Conservation (phyloP, 2,113 vertebrate species). For the Enhydra lutris region DNA sequence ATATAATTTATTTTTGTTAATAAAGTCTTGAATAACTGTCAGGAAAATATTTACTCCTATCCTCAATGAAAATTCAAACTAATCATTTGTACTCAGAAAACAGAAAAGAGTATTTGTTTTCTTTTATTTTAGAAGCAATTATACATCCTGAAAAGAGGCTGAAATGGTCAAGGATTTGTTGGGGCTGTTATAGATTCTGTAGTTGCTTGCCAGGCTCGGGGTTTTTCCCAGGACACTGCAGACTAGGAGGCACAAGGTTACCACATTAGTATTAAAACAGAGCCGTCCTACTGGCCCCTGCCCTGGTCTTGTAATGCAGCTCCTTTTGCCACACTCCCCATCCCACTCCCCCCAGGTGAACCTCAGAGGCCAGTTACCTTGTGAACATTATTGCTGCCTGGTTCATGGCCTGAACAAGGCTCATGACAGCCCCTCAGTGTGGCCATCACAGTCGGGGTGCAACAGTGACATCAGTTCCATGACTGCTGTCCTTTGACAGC, state of each 20-base stretch:
- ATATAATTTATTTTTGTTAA: neutral
- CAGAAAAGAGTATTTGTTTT: neutral
- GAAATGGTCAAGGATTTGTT: neutral
- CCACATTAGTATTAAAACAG: accelerated
- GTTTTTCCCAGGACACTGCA: neutral
- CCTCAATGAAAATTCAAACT: neutral
- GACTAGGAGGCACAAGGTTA: accelerated
- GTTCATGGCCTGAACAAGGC: neutral
- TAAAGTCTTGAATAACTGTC: neutral
- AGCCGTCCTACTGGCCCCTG: neutral
- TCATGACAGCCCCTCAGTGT: neutral
- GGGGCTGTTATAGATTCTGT: neutral
- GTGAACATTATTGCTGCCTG: neutral
- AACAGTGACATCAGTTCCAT: neutral
- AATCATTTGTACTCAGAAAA: neutral
- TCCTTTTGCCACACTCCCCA: neutral
- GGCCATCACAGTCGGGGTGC: neutral
- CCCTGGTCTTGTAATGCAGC: neutral
- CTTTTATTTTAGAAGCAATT: neutral
- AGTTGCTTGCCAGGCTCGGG: neutral
- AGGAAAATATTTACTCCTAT: neutral
- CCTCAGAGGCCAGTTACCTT: accelerated
- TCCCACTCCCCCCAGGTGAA: neutral
- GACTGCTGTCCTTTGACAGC: neutral
- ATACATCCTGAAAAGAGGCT: neutral